Percentiles rank a stretch among this genome's conserved stretches.
These are phyloP conservation scores for Meandrina meandrites DNA, from an alignment of 92 coral and sea anemone genomes.

Conservation along the genomic window DNA sequence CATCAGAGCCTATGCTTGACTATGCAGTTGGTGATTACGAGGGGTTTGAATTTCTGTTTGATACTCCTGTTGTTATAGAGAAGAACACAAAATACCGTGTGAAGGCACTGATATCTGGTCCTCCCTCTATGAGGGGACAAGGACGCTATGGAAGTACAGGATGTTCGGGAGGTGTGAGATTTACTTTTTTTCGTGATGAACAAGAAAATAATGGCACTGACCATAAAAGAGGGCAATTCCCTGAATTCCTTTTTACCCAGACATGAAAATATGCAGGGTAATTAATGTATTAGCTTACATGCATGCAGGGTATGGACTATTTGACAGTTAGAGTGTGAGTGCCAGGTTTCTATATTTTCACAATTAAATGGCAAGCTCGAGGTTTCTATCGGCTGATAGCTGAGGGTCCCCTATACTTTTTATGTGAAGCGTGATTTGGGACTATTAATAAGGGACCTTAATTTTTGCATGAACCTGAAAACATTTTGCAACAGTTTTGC, in stretches of 20 bases:
- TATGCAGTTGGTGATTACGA: background rate
- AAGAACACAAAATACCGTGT: constrained; percentile 21
- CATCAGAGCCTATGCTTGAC: background rate
- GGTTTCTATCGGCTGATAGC: too few relatives aligned
- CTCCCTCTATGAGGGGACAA: constrained; percentile 1
- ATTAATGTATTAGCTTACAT: too few relatives aligned
- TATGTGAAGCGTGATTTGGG: too few relatives aligned
- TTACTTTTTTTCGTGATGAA: background rate
- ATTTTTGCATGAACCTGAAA: too few relatives aligned
- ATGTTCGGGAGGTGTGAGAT: background rate
- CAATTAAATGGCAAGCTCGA: too few relatives aligned
- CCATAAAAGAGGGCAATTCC: background rate
- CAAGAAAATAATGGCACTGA: background rate
- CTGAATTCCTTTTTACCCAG: constrained; percentile 11
- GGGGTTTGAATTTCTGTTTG: constrained; percentile 52
- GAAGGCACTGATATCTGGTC: constrained; percentile 36
- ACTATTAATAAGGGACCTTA: too few relatives aligned
- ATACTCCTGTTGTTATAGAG: constrained; percentile 34
- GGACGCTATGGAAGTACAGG: background rate
- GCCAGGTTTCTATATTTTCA: too few relatives aligned
- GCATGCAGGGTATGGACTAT: too few relatives aligned
- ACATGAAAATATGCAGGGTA: too few relatives aligned
- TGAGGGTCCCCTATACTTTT: too few relatives aligned
- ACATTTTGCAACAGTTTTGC: too few relatives aligned
- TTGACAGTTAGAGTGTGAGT: too few relatives aligned